phyloP scores from a whole-genome alignment of 1,140 invertebrate genomes.

The Anoplophora glabripennis region DNA sequence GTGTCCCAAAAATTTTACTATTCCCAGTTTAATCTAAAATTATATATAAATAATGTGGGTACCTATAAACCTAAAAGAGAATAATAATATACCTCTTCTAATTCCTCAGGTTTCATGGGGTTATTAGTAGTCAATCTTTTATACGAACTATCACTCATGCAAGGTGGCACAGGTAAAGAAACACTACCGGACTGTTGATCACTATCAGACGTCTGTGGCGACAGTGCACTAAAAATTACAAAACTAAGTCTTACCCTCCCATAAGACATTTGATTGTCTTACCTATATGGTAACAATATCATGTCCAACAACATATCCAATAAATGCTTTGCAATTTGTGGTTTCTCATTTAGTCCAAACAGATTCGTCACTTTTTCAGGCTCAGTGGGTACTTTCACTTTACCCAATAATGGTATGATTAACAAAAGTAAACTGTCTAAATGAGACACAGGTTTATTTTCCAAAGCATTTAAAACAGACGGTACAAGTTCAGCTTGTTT shows the following conservation, averaged over 20 bases:
- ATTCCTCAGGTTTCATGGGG: constrained; percentile 73
- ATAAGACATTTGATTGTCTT: constrained; percentile 29
- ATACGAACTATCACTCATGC: constrained; percentile 75
- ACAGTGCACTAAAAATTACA: constrained; percentile 31
- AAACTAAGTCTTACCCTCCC: constrained; percentile 4
- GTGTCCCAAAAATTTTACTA: constrained; percentile 77
- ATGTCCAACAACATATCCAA: constrained; percentile 79
- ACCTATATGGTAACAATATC: constrained; percentile 83
- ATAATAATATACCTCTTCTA: constrained; percentile 63
- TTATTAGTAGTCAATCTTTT: constrained; percentile 76
- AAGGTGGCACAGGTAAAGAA: constrained; percentile 68
- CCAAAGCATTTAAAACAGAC: constrained; percentile 71
- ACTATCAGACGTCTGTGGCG: constrained; percentile 28
- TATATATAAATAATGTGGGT: background rate
- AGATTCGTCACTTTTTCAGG: constrained; percentile 59
- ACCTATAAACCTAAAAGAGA: background rate
- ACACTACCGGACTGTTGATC: constrained; percentile 32
- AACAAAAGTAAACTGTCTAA: constrained; percentile 82
- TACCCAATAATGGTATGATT: constrained; percentile 74
- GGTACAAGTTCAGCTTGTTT: constrained; percentile 77
- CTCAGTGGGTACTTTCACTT: constrained; percentile 66
- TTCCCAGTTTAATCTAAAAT: constrained; percentile 68
- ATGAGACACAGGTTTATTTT: constrained; percentile 78
- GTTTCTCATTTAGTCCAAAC: constrained; percentile 63
- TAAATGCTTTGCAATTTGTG: constrained; percentile 65